Conservation (phyloP, 2,888 invertebrate genomes). For the Tiliacea citrago region DNA sequence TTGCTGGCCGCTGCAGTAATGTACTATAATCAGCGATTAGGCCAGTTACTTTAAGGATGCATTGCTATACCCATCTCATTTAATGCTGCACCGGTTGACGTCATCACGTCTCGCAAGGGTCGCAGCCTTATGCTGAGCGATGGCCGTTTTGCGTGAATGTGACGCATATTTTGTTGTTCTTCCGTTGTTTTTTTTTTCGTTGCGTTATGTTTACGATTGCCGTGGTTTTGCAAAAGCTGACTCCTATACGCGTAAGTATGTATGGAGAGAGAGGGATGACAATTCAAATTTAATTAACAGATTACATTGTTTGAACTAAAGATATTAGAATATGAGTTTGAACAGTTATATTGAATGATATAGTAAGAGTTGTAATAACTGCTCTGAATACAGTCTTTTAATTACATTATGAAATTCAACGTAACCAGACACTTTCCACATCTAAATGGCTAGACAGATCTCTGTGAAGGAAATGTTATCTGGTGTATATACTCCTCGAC, state of each 20-base stretch:
- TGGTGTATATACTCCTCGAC: not conserved
- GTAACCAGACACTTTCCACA: not conserved
- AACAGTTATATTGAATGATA: conserved; percentile 11
- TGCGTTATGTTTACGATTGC: not conserved
- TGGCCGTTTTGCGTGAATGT: no score
- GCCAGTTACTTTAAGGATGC: not conserved
- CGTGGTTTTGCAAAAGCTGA: not conserved
- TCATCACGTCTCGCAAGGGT: no score
- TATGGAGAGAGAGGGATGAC: not conserved
- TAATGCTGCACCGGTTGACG: no score
- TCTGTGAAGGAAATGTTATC: not conserved
- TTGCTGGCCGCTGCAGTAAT: no score
- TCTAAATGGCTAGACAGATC: not conserved
- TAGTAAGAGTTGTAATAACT: not conserved
- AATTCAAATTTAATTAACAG: not conserved
- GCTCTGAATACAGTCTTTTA: not conserved
- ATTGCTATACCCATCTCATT: no score
- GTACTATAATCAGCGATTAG: not conserved
- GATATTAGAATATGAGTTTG: not conserved
- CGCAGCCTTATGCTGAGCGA: no score
- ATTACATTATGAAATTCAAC: not conserved
- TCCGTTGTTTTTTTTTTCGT: no score
- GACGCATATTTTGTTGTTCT: no score
- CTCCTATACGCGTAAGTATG: not conserved
- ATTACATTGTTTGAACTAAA: not conserved